Percentiles rank a stretch among this genome's conserved stretches.
These are phyloP conservation scores for Rhopalosiphum nymphaeae DNA, from an alignment of 2,888 invertebrate species.

Conservation along the genomic window DNA sequence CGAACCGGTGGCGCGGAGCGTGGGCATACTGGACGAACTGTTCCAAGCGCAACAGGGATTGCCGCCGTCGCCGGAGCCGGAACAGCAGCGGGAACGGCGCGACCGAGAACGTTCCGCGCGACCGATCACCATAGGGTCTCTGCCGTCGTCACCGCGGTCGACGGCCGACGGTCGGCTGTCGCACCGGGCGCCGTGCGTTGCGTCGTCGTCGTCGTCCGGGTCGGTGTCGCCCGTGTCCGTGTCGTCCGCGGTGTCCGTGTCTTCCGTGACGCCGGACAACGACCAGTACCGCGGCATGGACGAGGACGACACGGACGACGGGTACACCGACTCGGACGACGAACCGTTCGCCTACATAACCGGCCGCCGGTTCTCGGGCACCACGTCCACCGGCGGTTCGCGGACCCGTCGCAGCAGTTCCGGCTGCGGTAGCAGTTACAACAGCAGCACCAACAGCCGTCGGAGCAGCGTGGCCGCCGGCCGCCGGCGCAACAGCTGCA, in stretches of 20 bases:
- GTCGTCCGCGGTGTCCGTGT: background rate
- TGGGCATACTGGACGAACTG: slow-evolving; percentile 77
- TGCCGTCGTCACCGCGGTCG: background rate
- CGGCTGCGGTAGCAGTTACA: background rate
- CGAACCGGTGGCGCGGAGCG: slow-evolving; percentile 70
- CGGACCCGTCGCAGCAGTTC: background rate
- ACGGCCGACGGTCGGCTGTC: slow-evolving; percentile 62
- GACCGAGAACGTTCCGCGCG: background rate
- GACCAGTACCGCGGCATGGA: slow-evolving; percentile 58
- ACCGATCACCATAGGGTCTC: background rate
- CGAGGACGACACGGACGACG: slow-evolving; percentile 49
- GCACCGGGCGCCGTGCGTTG: background rate
- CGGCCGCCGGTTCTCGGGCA: slow-evolving; percentile 16
- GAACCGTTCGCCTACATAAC: slow-evolving; percentile 10
- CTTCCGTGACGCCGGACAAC: slow-evolving; percentile 34
- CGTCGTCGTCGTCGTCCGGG: background rate
- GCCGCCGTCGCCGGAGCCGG: background rate
- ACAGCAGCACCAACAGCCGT: background rate
- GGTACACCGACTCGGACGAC: slow-evolving; percentile 15
- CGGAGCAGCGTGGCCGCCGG: background rate
- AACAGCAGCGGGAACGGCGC: background rate
- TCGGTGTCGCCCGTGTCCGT: slow-evolving; percentile 63
- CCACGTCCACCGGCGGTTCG: slow-evolving; percentile 5
- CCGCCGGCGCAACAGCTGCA: background rate
- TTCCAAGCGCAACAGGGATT: slow-evolving; percentile 71